Conservation (phyloP, 2,113 vertebrate genomes). For the Ellobius talpinus region DNA sequence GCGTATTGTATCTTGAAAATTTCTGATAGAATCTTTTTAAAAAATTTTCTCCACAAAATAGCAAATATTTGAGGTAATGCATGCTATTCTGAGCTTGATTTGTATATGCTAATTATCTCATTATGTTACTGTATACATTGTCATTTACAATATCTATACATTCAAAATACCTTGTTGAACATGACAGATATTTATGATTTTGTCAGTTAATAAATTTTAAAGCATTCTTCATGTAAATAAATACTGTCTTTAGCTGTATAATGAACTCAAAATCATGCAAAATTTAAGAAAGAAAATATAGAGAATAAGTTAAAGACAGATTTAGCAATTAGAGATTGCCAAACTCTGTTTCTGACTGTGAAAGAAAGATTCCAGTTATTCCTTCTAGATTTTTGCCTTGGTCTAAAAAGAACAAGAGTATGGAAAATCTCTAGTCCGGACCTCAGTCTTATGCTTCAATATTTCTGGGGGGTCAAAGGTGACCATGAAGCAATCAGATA, state of each 20-base stretch:
- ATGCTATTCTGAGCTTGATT: background rate
- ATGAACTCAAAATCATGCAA: background rate
- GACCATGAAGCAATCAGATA: background rate
- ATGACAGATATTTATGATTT: background rate
- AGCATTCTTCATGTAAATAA: slow-evolving; percentile 4
- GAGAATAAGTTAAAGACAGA: background rate
- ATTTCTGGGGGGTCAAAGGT: background rate
- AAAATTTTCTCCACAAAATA: background rate
- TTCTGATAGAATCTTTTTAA: background rate
- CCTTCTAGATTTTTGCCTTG: slow-evolving; percentile 35
- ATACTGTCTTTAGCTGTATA: background rate
- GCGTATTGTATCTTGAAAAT: background rate
- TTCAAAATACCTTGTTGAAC: background rate
- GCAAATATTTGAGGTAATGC: background rate
- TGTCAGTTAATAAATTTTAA: background rate
- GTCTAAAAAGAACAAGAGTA: background rate
- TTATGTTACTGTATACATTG: background rate
- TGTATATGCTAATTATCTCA: background rate
- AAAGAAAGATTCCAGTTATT: background rate
- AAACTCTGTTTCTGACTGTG: background rate
- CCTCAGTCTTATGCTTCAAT: background rate
- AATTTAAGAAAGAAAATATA: background rate
- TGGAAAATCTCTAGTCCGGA: background rate
- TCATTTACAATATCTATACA: background rate
- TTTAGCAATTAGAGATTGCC: slow-evolving; percentile 16